Evolutionary conservation across 2,888 invertebrate genomes (phyloP).

Genomic region (Chymomyza caudatula): DNA sequence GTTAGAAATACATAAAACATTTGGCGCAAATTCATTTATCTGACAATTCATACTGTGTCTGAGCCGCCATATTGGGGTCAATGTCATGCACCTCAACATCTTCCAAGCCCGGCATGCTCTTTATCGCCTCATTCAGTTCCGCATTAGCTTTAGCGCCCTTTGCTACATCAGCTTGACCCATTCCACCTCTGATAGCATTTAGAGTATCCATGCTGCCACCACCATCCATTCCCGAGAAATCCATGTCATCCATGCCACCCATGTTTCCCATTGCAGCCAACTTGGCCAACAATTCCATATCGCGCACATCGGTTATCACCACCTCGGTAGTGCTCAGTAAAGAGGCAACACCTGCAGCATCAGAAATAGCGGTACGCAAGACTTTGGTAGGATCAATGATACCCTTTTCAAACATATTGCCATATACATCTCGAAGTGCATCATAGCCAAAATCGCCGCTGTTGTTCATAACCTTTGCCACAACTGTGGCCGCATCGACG

Average conservation of each 20-base stretch:
- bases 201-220: slow-evolving; percentile 87
- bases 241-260: slow-evolving; percentile 82
- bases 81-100: slow-evolving; percentile 55
- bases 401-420: slow-evolving; percentile 92
- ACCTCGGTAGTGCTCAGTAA: slow-evolving; percentile 97
- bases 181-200: slow-evolving; percentile 84
- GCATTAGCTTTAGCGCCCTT: slow-evolving; percentile 7
- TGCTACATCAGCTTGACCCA: slow-evolving; percentile 52
- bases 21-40: too few relatives aligned
- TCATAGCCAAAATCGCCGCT: slow-evolving; percentile 91
- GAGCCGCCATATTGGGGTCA: slow-evolving; percentile 19
- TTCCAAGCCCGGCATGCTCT: slow-evolving; percentile 55
- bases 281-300: slow-evolving; percentile 85
- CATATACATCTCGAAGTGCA: slow-evolving; percentile 90
- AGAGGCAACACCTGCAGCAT: slow-evolving; percentile 96
- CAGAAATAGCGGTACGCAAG: slow-evolving; percentile 93
- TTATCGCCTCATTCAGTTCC: slow-evolving; percentile 54
- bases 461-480: slow-evolving; percentile 91
- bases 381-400: slow-evolving; percentile 96
- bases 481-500: slow-evolving; percentile 92
- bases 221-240: slow-evolving; percentile 66
- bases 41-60: too few relatives aligned
- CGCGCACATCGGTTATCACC: slow-evolving; percentile 95
- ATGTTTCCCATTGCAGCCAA: slow-evolving; percentile 83
- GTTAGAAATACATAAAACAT: too few relatives aligned